Base-by-base conservation (phyloP, 1,140 invertebrate genomes). In the Pseudomyrmex gracilis region DNA sequence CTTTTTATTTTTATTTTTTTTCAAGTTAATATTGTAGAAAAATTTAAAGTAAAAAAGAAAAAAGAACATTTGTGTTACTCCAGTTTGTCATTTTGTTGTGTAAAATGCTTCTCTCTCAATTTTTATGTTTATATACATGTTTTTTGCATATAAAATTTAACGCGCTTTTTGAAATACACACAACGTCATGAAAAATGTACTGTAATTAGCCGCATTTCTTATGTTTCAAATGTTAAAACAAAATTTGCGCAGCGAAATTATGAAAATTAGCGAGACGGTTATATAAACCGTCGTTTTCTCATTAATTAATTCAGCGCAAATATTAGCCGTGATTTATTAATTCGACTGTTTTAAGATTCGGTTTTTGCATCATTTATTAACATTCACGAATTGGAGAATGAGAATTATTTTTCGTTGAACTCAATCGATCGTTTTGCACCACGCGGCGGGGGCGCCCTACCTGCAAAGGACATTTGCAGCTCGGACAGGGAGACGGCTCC, bases 401-500 rank as follows among this genome's bases (percentile, higher is more conserved):
- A n/a, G n/a, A 64, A 10, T 45, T 3, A 22, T 20, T 63, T 70
- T 47, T 53, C 34, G 43, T 66, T 34, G 34, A 34, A 34, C 34
- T 7, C 9, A 10, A 34, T 22, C 20, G 34, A 64, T 73, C 22
- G 10, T 45, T 24, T 64, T 20, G 87, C 87, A 91, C 90, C 92
- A 91, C 90, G 90, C 85, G 93, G 87, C 92, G 88, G 90, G 91
- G 91, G 92, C 34, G 34, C 34, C 93, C 92, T 94, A 94, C 93
- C 93, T 94, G 92, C 82, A 94, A 88, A 24, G 93, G 92, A 84
- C 93, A 93, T 68, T 93, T 94, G 92, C 93, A 94, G 90, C 92
- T 90, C 58, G 94, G 92, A 94, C 95, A 95, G 90, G 96, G 85
- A 93, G 96, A 92, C 94, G 96, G 86, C 94, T 96, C 93, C 93